A percentile compares a stretch with the other conserved stretches of the same genome.
phyloP scores from a whole-genome alignment of 2,888 invertebrate genomes.

The Frankliniella fusca region DNA sequence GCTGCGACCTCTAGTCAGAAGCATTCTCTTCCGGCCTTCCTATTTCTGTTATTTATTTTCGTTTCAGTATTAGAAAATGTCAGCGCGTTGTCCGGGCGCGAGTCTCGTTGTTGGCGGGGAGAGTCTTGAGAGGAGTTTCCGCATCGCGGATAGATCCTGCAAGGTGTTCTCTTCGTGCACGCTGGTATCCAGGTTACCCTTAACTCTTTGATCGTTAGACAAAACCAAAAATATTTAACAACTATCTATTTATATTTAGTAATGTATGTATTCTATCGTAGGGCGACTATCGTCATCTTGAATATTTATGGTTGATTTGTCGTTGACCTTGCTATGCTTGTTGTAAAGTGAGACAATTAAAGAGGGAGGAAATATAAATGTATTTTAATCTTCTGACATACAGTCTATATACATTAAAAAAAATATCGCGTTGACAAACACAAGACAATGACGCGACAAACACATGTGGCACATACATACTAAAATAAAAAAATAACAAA shows the following conservation, averaged over 20 bases:
- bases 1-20: slow-evolving; percentile 58
- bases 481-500: too few species aligned
- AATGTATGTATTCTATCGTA: background rate
- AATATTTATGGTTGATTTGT: too few species aligned
- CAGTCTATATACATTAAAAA: too few species aligned
- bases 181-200: background rate
- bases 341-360: too few species aligned
- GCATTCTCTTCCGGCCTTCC: background rate
- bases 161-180: background rate
- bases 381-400: too few species aligned
- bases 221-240: background rate
- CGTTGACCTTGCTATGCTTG: too few species aligned
- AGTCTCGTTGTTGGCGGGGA: background rate
- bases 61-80: background rate
- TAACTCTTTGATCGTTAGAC: background rate
- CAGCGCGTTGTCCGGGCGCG: background rate
- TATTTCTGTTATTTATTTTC: slow-evolving; percentile 16
- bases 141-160: background rate
- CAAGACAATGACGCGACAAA: too few species aligned
- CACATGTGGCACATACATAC: too few species aligned
- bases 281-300: too few species aligned
- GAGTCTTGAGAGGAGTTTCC: background rate
- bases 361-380: too few species aligned
- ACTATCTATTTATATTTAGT: background rate
- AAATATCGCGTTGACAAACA: too few species aligned